phyloP scores from a whole-genome alignment of 2,888 invertebrate genomes.

The Sabatieria punctata region DNA sequence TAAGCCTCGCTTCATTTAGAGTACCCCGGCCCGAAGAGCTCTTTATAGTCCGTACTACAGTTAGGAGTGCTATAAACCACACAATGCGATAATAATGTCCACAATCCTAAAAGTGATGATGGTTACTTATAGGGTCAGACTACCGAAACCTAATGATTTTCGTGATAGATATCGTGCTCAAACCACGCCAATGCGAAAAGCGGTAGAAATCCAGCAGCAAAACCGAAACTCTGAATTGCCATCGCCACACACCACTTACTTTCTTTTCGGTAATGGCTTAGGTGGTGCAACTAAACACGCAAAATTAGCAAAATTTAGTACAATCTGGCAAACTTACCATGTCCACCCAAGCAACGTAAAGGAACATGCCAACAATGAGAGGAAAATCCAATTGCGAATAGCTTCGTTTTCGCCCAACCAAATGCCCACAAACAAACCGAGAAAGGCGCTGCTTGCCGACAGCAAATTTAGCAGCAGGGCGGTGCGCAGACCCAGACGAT shows the following conservation, averaged over 20 bases:
- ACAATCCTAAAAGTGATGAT: too few species aligned
- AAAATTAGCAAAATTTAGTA: too few species aligned
- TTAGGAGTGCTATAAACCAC: too few species aligned
- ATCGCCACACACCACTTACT: neutral
- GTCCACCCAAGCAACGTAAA: conserved; percentile 38
- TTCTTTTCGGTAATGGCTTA: too few species aligned
- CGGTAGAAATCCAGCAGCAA: conserved; percentile 15
- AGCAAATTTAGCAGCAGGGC: conserved; percentile 35
- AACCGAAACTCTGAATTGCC: conserved; percentile 15
- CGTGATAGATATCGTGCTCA: conserved; percentile 16
- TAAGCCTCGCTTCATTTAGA: too few species aligned
- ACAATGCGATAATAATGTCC: too few species aligned
- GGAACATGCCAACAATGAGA: conserved; percentile 38
- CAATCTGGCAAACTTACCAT: too few species aligned
- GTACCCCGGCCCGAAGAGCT: too few species aligned
- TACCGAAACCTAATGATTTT: too few species aligned
- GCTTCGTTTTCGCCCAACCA: conserved; percentile 24
- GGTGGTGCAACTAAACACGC: too few species aligned
- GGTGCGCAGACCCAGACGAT: conserved; percentile 30
- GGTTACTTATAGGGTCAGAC: too few species aligned
- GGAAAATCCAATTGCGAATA: conserved; percentile 34
- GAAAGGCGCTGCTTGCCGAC: conserved; percentile 36
- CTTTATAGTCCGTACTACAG: too few species aligned
- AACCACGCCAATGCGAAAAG: conserved; percentile 19
- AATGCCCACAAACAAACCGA: conserved; percentile 36